Percentiles rank a stretch among this genome's conserved stretches.
phyloP scores from a whole-genome alignment of 2,797 vertebrate genomes.

The Hapalemur alaotrensis region DNA sequence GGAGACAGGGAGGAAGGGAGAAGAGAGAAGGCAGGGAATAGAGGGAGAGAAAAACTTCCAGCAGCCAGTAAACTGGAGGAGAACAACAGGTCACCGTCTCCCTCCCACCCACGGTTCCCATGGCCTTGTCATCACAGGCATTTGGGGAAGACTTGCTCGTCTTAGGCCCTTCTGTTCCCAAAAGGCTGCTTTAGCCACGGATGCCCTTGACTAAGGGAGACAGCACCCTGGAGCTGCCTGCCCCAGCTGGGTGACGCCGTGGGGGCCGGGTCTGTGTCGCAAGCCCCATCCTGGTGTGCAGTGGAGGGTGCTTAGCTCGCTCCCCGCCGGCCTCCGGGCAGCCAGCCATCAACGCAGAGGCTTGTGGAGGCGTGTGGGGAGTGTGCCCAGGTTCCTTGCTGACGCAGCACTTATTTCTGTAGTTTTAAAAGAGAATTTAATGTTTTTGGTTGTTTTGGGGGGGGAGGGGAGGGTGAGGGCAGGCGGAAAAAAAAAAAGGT shows the following conservation, averaged over 20 bases:
- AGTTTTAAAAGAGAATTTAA: slow-evolving; percentile 70
- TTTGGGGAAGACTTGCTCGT: slow-evolving; percentile 22
- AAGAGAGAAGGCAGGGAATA: slow-evolving; percentile 14
- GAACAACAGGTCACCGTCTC: neutral
- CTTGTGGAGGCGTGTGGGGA: neutral
- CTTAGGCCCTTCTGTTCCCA: slow-evolving; percentile 47
- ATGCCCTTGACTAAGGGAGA: slow-evolving; percentile 55
- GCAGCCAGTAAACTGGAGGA: slow-evolving; percentile 67
- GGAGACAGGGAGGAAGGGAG: slow-evolving; percentile 10
- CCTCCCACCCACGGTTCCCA: neutral
- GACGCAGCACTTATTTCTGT: slow-evolving; percentile 79
- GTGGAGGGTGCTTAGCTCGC: neutral
- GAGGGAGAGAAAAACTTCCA: slow-evolving; percentile 46
- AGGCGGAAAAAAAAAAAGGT: neutral
- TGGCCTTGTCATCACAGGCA: neutral
- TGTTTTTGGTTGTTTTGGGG: slow-evolving; percentile 38
- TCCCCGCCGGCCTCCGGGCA: slow-evolving; percentile 7
- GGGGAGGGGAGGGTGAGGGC: neutral
- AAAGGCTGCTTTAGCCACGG: slow-evolving; percentile 32
- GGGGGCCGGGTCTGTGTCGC: neutral
- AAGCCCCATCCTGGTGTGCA: neutral
- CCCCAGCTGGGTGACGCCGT: neutral
- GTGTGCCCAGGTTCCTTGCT: neutral
- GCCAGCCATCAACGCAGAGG: slow-evolving; percentile 25
- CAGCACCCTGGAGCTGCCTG: slow-evolving; percentile 46